A percentile compares a stretch with the other conserved stretches of the same genome.
phyloP scores from a whole-genome alignment of 2,113 vertebrate genomes.

The Takifugu flavidus region DNA sequence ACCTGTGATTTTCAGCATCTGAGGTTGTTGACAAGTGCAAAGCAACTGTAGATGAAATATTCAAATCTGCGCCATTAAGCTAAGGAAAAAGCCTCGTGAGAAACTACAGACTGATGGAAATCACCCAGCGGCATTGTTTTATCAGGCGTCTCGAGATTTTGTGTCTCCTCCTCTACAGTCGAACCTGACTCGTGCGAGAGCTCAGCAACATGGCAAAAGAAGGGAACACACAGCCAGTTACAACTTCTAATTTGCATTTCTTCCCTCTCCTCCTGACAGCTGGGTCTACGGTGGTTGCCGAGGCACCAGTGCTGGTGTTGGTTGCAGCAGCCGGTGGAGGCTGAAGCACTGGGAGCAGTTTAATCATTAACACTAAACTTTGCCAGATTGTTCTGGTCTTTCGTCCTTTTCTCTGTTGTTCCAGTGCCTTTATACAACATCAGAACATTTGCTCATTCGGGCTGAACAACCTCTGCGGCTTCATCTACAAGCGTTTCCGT shows the following conservation, averaged over 20 bases:
- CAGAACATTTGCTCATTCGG: conserved; percentile 5
- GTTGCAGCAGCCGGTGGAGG: conserved; percentile 21
- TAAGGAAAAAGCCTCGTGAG: no score
- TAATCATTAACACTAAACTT: conserved; percentile 30
- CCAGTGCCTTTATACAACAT: conserved; percentile 13
- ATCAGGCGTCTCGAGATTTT: neutral
- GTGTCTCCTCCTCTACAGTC: neutral
- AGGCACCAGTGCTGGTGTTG: conserved; percentile 18
- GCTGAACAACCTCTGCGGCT: conserved; percentile 3
- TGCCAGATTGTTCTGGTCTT: conserved; percentile 5
- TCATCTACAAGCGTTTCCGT: neutral
- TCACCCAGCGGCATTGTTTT: neutral
- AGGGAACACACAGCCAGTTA: neutral
- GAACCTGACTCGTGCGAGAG: neutral
- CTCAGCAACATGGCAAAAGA: neutral
- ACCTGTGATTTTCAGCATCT: neutral
- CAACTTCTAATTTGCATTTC: neutral
- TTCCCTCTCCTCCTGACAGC: neutral
- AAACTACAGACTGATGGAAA: no score
- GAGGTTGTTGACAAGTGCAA: no score
- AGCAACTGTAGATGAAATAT: no score
- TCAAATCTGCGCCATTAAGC: no score
- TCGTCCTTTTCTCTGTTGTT: conserved; percentile 12
- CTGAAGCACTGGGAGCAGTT: conserved; percentile 19
- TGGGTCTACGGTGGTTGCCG: neutral